Conservation (phyloP, 2,888 invertebrate species). For the Trichogramma dendrolimi region DNA sequence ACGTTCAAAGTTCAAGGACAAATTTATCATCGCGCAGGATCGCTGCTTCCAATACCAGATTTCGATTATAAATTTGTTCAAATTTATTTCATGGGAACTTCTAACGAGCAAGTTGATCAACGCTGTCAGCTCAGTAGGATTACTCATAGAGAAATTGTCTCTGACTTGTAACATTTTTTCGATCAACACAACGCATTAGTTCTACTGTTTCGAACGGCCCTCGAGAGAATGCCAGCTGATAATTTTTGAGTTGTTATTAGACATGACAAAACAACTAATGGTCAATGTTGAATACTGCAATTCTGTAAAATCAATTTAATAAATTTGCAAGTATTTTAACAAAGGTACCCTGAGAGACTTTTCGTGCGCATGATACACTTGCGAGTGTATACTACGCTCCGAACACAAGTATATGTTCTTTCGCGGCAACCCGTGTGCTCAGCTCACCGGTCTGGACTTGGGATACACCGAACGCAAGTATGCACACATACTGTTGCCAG, state of each 20-base stretch:
- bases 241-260: constrained; percentile 21
- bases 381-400: too few relatives aligned
- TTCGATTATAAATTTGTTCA: background rate
- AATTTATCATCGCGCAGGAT: constrained; percentile 8
- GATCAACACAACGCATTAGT: background rate
- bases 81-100: constrained; percentile 10
- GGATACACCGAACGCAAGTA: too few relatives aligned
- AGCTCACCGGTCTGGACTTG: fast-evolving
- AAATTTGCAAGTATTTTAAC: too few relatives aligned
- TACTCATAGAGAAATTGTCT: constrained; percentile 15
- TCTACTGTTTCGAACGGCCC: constrained; percentile 32
- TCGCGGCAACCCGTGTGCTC: too few relatives aligned
- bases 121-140: constrained; percentile 13
- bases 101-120: constrained; percentile 17
- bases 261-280: constrained; percentile 25
- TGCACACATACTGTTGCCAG: too few relatives aligned
- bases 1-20: constrained; percentile 15
- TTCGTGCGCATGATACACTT: too few relatives aligned
- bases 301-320: too few relatives aligned
- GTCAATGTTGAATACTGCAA: too few relatives aligned
- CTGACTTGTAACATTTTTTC: constrained; percentile 22
- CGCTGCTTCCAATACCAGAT: constrained; percentile 4
- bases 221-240: constrained; percentile 36
- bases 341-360: too few relatives aligned
- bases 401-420: too few relatives aligned